phyloP scores from a whole-genome alignment of 2,888 invertebrate genomes.

The Villa cingulata region DNA sequence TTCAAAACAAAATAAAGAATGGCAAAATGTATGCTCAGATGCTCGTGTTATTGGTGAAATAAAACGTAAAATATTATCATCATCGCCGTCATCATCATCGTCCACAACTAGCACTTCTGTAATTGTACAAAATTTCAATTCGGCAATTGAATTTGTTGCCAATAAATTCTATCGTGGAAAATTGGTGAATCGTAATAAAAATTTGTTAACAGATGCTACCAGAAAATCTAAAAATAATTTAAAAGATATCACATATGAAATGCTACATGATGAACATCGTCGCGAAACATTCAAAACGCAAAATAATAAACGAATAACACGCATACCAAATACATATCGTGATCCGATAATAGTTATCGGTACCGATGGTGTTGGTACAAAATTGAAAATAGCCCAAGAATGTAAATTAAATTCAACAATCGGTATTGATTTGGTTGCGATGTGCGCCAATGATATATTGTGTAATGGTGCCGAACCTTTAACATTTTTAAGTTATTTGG shows the following conservation, averaged over 20 bases:
- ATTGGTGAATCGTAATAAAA: neutral
- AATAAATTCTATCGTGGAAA: constrained; percentile 19
- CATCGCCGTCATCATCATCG: too few relatives aligned
- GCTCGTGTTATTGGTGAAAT: constrained; percentile 40
- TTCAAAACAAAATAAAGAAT: constrained; percentile 39
- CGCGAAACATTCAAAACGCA: constrained; percentile 22
- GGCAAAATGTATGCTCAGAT: constrained; percentile 35
- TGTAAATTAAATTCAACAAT: constrained; percentile 63
- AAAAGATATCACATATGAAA: neutral
- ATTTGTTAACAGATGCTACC: neutral
- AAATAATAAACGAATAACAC: constrained; percentile 28
- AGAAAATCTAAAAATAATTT: neutral
- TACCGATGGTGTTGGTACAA: constrained; percentile 97
- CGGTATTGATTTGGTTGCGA: constrained; percentile 92
- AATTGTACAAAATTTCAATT: constrained; percentile 55
- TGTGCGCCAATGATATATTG: constrained; percentile 96
- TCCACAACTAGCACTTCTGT: constrained; percentile 10
- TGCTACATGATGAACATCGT: constrained; percentile 11
- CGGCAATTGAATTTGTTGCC: constrained; percentile 42
- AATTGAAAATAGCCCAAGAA: constrained; percentile 80
- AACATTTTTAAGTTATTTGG: constrained; percentile 92
- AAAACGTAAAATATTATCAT: constrained; percentile 20
- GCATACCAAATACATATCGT: constrained; percentile 33
- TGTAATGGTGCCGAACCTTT: constrained; percentile 91
- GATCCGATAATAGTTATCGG: constrained; percentile 87